Base-by-base conservation (phyloP, 2,113 vertebrate genomes). In the Sclerurus mexicanus region DNA sequence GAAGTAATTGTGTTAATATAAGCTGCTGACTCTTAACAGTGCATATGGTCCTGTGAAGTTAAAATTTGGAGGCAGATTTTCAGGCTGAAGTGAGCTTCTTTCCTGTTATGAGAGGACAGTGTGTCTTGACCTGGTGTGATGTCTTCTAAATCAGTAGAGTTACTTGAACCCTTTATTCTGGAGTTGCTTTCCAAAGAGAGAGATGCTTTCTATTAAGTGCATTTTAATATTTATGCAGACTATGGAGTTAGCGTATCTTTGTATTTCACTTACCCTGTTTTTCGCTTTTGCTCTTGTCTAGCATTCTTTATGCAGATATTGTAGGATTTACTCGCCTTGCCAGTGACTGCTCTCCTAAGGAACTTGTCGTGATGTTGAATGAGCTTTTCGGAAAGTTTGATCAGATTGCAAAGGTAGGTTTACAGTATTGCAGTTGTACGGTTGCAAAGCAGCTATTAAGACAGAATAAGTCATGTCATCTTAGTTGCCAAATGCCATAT, bases 361-460 rank as follows among this genome's bases (percentile, higher is more conserved):
- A 99, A 74, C 96, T 99, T 20, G 99, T 99, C 52, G 98, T 99
- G 82, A 99, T 99, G 98, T 98, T 99, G 86, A 99, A 99, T 20
- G 99, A 99, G 53, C 98, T 99, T 69, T 99, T 99, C 68, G 99
- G 99, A 16, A 99, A 99, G 94, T 99, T 99, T 92, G 99, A 99
- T 97, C 99, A 99, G 98, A 99, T 99, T 64, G 99, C 99, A 78
- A 99, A 99, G 99, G 99, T 99, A 95, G 96, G 98, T 64, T 28
- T 85, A 21, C 14, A 46, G 44, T 53, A 49, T 75, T 55, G 37
- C 11, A 75, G 18, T 8, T 47, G 20, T 31, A 13, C 19, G 35
- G 40, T 23, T 52, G n/a, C 14, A 2, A 69, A 72, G 21, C 44
- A 74, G 14, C 37, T 44, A 5, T 47, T 69, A 69, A 53, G 62